These are phyloP conservation scores for Diogma glabrata DNA, from an alignment of 2,888 invertebrate genomes.

Conservation along the genomic window DNA sequence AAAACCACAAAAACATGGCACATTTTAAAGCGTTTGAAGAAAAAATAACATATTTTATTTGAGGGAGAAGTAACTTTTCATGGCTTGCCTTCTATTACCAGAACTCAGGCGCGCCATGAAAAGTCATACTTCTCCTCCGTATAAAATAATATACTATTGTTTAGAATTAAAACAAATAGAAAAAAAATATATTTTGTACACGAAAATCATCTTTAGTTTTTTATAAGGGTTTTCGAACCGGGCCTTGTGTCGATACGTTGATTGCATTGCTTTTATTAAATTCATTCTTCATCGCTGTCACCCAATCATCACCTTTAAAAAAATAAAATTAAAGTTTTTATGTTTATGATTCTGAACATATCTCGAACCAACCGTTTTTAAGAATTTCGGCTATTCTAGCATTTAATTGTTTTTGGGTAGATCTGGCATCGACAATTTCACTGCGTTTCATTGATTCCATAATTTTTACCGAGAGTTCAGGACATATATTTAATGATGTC, in stretches of 20 bases:
- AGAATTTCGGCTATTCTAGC: neutral
- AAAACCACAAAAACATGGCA: too few species aligned
- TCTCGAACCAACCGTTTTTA: neutral
- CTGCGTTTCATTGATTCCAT: conserved; percentile 37
- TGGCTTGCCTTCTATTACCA: too few species aligned
- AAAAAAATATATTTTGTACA: too few species aligned
- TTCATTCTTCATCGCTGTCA: conserved; percentile 1
- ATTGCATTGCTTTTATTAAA: neutral
- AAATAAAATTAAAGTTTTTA: neutral
- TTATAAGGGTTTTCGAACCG: conserved; percentile 7
- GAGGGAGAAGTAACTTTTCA: too few species aligned
- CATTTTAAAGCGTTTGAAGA: too few species aligned
- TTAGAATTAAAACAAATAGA: too few species aligned
- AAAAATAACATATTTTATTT: too few species aligned
- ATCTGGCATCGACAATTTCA: neutral
- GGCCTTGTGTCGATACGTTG: neutral
- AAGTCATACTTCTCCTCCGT: too few species aligned
- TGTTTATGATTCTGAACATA: neutral
- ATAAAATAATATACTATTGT: too few species aligned
- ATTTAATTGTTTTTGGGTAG: neutral
- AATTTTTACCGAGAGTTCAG: conserved; percentile 45
- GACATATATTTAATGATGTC: conserved; percentile 56
- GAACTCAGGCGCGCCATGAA: too few species aligned
- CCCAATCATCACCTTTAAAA: neutral
- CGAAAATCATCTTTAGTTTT: too few species aligned